Percentiles rank a stretch among this genome's conserved stretches.
These are phyloP conservation scores for Incurvaria masculella DNA, from an alignment of 2,888 invertebrate genomes.

Conservation along the genomic window DNA sequence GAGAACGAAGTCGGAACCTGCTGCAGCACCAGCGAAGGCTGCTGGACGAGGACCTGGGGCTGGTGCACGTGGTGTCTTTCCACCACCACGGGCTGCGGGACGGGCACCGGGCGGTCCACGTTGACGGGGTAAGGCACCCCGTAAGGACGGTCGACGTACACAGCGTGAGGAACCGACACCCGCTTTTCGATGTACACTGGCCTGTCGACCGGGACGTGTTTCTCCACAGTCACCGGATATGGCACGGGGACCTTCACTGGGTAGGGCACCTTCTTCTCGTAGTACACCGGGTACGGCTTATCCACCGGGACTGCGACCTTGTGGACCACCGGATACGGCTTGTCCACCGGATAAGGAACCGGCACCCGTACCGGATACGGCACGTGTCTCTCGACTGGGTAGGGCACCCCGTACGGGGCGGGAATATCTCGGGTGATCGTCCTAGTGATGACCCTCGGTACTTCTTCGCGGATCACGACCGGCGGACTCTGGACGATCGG, in stretches of 20 bases:
- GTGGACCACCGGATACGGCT: slow-evolving; percentile 51
- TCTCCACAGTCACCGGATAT: slow-evolving; percentile 57
- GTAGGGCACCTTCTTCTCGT: slow-evolving; percentile 47
- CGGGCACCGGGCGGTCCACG: slow-evolving; percentile 49
- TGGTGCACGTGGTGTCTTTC: slow-evolving; percentile 31
- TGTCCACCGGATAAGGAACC: slow-evolving; percentile 28
- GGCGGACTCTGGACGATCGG: slow-evolving; percentile 21
- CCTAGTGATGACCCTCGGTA: slow-evolving; percentile 42
- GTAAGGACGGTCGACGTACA: slow-evolving; percentile 53
- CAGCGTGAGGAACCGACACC: slow-evolving; percentile 48
- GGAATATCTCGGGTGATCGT: slow-evolving; percentile 41
- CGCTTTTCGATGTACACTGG: slow-evolving; percentile 59
- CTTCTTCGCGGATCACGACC: slow-evolving; percentile 43
- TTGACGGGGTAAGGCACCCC: slow-evolving; percentile 60
- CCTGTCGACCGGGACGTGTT: slow-evolving; percentile 55
- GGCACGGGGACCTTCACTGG: slow-evolving; percentile 55
- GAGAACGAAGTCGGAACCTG: neutral
- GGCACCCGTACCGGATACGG: slow-evolving; percentile 24
- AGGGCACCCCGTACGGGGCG: slow-evolving; percentile 17
- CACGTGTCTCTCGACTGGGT: slow-evolving; percentile 23
- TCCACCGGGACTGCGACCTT: slow-evolving; percentile 50
- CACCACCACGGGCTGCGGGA: slow-evolving; percentile 27
- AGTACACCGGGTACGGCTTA: slow-evolving; percentile 46
- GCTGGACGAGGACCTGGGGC: slow-evolving; percentile 34
- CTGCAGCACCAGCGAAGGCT: slow-evolving; percentile 7